Evolutionary conservation across 2,113 vertebrate species (phyloP).

Genomic region (Psettodes erumei): DNA sequence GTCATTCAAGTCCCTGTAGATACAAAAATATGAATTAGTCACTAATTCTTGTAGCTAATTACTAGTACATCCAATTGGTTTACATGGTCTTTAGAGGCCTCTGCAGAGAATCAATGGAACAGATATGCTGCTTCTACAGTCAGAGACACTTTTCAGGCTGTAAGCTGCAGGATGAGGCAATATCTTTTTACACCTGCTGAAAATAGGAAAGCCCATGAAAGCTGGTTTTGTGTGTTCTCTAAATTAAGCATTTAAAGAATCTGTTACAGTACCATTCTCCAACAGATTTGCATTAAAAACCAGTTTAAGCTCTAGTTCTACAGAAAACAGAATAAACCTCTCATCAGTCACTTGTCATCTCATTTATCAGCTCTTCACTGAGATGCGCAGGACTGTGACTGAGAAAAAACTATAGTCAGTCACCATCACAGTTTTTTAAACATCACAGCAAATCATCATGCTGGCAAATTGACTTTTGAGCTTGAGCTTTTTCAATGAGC

Average conservation of each 20-base stretch:
- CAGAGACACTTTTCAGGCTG: background rate
- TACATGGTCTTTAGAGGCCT: background rate
- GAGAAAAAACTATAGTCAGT: background rate
- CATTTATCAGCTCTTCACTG: slow-evolving; percentile 9
- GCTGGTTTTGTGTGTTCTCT: background rate
- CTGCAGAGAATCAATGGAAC: slow-evolving; percentile 6
- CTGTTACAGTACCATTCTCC: background rate
- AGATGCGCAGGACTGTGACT: background rate
- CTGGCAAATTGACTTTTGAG: slow-evolving; percentile 32
- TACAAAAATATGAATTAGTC: background rate
- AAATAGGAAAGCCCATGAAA: background rate
- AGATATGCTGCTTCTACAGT: background rate
- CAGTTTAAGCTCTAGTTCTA: background rate
- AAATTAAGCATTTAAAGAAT: background rate
- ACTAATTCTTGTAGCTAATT: too few relatives aligned
- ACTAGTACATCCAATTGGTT: too few relatives aligned
- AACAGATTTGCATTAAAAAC: slow-evolving; percentile 9
- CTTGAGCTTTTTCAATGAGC: background rate
- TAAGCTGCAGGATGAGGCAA: background rate
- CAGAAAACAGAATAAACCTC: slow-evolving; percentile 7
- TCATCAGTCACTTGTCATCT: slow-evolving; percentile 12
- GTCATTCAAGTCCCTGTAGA: background rate
- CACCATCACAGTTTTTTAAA: slow-evolving; percentile 15
- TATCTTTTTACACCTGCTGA: slow-evolving; percentile 2
- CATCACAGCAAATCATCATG: background rate